These are phyloP conservation scores for Drosophila sturtevanti DNA, from an alignment of 1,140 invertebrate genomes.

Conservation along the genomic window DNA sequence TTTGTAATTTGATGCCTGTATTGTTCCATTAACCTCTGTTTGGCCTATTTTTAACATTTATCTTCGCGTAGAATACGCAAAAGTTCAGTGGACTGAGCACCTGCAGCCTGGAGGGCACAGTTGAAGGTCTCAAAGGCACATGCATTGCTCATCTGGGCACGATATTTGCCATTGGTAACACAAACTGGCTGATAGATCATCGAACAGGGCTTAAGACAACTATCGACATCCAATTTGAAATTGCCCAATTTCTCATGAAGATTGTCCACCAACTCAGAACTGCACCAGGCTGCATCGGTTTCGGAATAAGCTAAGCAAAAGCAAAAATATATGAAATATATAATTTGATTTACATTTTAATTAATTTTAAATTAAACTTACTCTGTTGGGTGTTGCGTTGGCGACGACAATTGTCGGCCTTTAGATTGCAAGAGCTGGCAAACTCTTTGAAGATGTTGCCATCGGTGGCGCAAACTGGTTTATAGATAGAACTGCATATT, in stretches of 20 bases:
- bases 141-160: conserved; percentile 56
- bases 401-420: conserved; percentile 65
- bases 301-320: conserved; percentile 44
- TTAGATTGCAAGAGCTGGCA: conserved; percentile 59
- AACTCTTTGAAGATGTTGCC: conserved; percentile 71
- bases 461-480: conserved; percentile 66
- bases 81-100: conserved; percentile 29
- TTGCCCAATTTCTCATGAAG: conserved; percentile 53
- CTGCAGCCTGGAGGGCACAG: conserved; percentile 52
- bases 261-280: conserved; percentile 60
- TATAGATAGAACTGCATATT: conserved; percentile 61
- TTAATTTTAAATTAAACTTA: conserved; percentile 24
- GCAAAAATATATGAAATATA: not conserved
- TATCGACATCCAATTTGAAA: conserved; percentile 46
- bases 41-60: conserved; percentile 35
- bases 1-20: conserved; percentile 11
- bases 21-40: conserved; percentile 28
- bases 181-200: conserved; percentile 79
- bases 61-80: conserved; percentile 48
- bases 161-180: conserved; percentile 72
- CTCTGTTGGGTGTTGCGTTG: conserved; percentile 46
- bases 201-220: conserved; percentile 71
- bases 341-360: not conserved
- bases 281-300: conserved; percentile 73
- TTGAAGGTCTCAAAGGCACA: conserved; percentile 66